Base-by-base conservation (phyloP, 1,140 invertebrate genomes). In the Ylistrum balloti region DNA sequence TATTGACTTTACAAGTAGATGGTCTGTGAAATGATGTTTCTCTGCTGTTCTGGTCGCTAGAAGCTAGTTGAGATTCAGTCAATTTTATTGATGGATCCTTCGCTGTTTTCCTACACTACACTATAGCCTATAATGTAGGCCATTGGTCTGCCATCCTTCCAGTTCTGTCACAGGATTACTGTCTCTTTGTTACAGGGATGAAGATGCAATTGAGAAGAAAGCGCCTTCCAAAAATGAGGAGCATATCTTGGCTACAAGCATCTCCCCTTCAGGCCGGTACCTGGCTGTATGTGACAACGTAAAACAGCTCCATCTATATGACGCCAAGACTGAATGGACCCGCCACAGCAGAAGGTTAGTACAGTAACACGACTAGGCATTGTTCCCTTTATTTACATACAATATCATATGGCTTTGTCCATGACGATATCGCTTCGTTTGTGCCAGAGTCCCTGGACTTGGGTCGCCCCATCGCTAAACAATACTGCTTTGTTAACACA, bases 81-180 rank as follows among this genome's bases (percentile, higher is more conserved):
- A 92, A 92, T 93, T 89, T 92, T 93, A 93, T 93, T 92, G 93
- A 93, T 92, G 90, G 87, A 90, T 90, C 88, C 56, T 87, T 89
- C 86, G 41, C 87, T 89, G 91, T 91, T 89, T 88, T 90, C 89
- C 86, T 28, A 88, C 89, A 90, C 86, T 90, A 85, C 90, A 0
- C 85, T 33, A 45, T 85, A 85, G 35, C n/a, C 87, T 32, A 85
- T 90, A 74, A 90, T 88, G 41, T 90, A 86, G 87, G 33, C 28
- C 45, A 35, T 85, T 56, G 35, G 33, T 90, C 33, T 88, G 15
- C 56, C 86, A 90, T 90, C 74, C 17, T 88, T 56, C 85, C 38
- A 88, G 48, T 20, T 38, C 86, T 87, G 90, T 74, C 88, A 85
- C 74, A 48, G 56, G 89, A 45, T 88, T 87, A 90, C 91, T 90